phyloP scores from a whole-genome alignment of 1,140 invertebrate species.

The Oryzaephilus surinamensis region DNA sequence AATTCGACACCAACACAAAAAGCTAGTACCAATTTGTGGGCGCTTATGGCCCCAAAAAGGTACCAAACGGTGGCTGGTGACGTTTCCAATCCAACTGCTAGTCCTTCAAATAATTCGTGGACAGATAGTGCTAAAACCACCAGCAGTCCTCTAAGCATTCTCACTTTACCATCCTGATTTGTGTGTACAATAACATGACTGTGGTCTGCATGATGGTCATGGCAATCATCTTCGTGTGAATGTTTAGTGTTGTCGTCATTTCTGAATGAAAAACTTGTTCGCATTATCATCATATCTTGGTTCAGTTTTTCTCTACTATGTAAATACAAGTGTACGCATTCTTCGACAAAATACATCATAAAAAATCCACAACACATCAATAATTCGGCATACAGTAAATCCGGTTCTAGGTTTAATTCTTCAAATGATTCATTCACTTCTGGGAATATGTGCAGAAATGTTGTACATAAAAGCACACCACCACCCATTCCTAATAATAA shows the following conservation, averaged over 20 bases:
- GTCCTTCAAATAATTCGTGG: conserved; percentile 85
- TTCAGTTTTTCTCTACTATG: conserved; percentile 38
- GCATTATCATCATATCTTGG: background rate
- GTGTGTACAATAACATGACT: conserved; percentile 28
- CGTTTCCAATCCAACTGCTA: conserved; percentile 74
- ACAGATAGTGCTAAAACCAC: conserved; percentile 80
- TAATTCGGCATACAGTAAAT: conserved; percentile 57
- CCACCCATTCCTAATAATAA: conserved; percentile 81
- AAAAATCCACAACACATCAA: conserved; percentile 72
- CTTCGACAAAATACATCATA: conserved; percentile 75
- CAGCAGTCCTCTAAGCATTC: conserved; percentile 60
- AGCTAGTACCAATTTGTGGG: conserved; percentile 51
- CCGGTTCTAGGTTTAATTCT: conserved; percentile 42
- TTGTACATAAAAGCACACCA: conserved; percentile 82
- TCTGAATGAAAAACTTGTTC: conserved; percentile 1
- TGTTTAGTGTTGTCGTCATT: conserved; percentile 12
- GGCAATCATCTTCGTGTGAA: conserved; percentile 11
- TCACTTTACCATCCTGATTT: conserved; percentile 48
- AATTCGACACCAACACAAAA: conserved; percentile 44
- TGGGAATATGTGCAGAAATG: conserved; percentile 80
- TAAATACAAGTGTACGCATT: conserved; percentile 62
- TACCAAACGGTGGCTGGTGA: conserved; percentile 57
- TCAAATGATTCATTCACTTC: conserved; percentile 67
- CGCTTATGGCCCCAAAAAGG: conserved; percentile 40
- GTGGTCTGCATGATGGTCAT: conserved; percentile 18